Evolutionary conservation across 1,140 invertebrate species (phyloP).

Genomic region (Andrena cerasifolii): DNA sequence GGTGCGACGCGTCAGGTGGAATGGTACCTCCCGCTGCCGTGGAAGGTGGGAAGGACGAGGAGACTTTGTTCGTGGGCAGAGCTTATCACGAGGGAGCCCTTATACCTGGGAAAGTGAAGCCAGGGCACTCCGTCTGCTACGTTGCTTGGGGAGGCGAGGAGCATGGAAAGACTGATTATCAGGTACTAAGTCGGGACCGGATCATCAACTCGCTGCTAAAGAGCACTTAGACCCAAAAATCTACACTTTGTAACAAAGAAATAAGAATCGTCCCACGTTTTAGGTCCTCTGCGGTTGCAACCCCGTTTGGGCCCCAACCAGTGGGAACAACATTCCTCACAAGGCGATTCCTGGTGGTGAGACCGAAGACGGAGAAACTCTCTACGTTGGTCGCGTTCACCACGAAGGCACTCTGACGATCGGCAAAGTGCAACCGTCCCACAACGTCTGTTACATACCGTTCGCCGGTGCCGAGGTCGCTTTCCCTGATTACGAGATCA

Average conservation of each 20-base stretch:
- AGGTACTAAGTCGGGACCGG: constrained; percentile 80
- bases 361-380: constrained; percentile 88
- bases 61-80: constrained; percentile 88
- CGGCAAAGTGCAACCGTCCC: constrained; percentile 89
- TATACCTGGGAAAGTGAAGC: constrained; percentile 90
- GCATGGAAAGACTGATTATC: constrained; percentile 88
- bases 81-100: constrained; percentile 88
- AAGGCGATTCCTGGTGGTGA: constrained; percentile 89
- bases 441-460: constrained; percentile 88
- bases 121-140: constrained; percentile 88
- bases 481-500: constrained; percentile 89
- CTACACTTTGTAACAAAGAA: no score
- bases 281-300: constrained; percentile 85
- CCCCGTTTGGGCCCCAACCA: constrained; percentile 85
- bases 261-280: constrained; percentile 2
- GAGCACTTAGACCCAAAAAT: no score
- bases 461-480: constrained; percentile 87
- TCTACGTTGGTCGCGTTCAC: constrained; percentile 87
- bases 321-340: constrained; percentile 86
- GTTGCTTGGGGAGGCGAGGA: constrained; percentile 91
- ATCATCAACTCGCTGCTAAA: no score
- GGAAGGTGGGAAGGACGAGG: constrained; percentile 88
- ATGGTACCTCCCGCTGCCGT: constrained; percentile 88
- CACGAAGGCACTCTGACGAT: constrained; percentile 87
- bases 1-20: constrained; percentile 86